Percentiles rank a stretch among this genome's conserved stretches.
Conservation (phyloP, 2,797 vertebrate species). For the Leptoclinus maculatus region DNA sequence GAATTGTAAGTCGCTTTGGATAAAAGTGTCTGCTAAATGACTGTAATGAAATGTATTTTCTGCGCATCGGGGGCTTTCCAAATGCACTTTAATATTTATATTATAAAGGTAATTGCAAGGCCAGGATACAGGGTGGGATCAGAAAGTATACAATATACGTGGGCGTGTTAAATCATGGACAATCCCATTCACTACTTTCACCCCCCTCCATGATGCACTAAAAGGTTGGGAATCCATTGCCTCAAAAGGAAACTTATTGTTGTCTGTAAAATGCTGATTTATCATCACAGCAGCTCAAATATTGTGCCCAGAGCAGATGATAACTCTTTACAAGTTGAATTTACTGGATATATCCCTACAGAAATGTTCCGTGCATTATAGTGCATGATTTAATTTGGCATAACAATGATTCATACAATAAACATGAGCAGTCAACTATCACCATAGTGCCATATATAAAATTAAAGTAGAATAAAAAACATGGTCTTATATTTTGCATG, state of each 20-base stretch:
- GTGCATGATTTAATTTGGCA: neutral
- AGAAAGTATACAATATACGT: neutral
- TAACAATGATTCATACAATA: neutral
- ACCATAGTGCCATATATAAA: neutral
- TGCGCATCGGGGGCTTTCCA: neutral
- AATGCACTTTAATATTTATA: neutral
- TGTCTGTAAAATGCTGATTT: neutral
- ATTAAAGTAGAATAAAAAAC: neutral
- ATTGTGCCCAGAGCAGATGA: neutral
- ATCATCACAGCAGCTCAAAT: neutral
- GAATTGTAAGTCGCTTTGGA: too few species aligned
- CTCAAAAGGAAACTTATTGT: neutral
- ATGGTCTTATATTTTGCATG: too few species aligned
- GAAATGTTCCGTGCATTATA: neutral
- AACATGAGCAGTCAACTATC: neutral
- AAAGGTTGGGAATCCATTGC: neutral
- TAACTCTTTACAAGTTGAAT: constrained; percentile 1
- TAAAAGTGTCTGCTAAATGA: too few species aligned
- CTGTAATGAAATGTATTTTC: neutral
- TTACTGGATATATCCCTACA: neutral
- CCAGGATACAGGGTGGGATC: neutral
- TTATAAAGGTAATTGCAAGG: neutral
- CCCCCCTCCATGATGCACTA: neutral
- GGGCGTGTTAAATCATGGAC: neutral
- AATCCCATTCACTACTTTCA: neutral